A percentile compares a stretch with the other conserved stretches of the same genome.
These are phyloP conservation scores for Pluvianellus socialis DNA, from an alignment of 2,113 vertebrate genomes.

Conservation along the genomic window DNA sequence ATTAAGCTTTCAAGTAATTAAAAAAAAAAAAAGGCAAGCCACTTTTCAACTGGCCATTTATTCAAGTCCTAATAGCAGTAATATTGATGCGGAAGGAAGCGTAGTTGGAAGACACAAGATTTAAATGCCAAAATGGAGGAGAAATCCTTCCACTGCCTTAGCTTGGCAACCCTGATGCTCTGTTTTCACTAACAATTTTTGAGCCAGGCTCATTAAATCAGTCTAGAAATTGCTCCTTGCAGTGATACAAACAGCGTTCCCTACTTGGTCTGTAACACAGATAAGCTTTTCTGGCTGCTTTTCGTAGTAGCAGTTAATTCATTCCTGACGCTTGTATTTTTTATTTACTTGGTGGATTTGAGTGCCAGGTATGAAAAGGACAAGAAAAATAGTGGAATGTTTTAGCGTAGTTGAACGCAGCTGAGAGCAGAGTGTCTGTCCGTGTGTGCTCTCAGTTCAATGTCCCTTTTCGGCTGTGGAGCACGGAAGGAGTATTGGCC, in stretches of 20 bases:
- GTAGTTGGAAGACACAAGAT: neutral
- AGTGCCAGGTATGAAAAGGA: neutral
- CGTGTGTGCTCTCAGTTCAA: neutral
- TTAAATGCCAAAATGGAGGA: neutral
- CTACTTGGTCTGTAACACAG: neutral
- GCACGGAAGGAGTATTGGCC: neutral
- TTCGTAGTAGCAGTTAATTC: neutral
- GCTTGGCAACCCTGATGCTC: neutral
- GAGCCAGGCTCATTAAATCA: neutral
- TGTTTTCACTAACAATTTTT: neutral
- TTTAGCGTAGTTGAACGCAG: neutral
- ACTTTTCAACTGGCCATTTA: neutral
- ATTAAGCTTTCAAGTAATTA: neutral
- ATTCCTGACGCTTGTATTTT: neutral
- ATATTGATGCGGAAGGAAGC: neutral
- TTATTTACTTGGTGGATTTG: neutral
- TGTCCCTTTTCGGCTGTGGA: neutral
- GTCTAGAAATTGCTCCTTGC: neutral
- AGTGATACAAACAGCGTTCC: neutral
- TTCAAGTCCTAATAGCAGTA: neutral
- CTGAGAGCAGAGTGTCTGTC: neutral
- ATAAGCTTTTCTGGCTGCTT: neutral
- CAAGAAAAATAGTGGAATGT: neutral
- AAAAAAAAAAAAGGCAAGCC: neutral
- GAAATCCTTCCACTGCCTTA: neutral